Conservation (phyloP, 2,888 invertebrate genomes). For the Eustalomyia histrio region DNA sequence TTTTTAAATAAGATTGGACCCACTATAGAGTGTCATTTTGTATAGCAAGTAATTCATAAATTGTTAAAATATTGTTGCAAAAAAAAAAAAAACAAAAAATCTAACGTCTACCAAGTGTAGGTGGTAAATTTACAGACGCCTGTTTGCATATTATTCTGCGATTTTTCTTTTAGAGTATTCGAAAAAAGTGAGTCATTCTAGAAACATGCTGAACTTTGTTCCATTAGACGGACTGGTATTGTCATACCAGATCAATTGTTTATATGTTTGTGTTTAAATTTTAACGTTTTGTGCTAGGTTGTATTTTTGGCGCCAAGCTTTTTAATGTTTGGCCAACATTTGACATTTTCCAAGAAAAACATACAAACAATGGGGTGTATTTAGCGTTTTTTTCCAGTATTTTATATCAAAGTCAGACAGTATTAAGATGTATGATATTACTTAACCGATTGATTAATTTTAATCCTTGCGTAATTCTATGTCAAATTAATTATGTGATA, state of each 20-base stretch:
- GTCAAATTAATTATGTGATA: too few species aligned
- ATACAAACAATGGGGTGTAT: slow-evolving; percentile 25
- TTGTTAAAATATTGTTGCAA: slow-evolving; percentile 39
- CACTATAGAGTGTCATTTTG: slow-evolving; percentile 39
- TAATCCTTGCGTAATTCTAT: too few species aligned
- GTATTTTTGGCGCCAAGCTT: slow-evolving; percentile 60
- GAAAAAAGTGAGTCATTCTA: slow-evolving; percentile 58
- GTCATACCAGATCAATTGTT: slow-evolving; percentile 27
- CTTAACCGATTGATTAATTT: too few species aligned
- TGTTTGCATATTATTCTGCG: slow-evolving; percentile 31
- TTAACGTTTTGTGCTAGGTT: slow-evolving; percentile 39
- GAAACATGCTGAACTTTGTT: slow-evolving; percentile 64
- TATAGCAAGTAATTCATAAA: slow-evolving; percentile 46
- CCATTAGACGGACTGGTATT: slow-evolving; percentile 52
- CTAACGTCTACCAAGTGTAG: slow-evolving; percentile 52
- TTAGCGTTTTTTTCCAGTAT: slow-evolving; percentile 21
- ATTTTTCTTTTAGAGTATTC: slow-evolving; percentile 17
- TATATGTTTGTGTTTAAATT: slow-evolving; percentile 19
- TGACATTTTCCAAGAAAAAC: slow-evolving; percentile 54
- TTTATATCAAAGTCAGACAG: too few species aligned
- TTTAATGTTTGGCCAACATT: slow-evolving; percentile 35
- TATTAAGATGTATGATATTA: too few species aligned
- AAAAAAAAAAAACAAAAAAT: slow-evolving; percentile 24
- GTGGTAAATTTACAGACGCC: slow-evolving; percentile 59
- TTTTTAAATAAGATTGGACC: slow-evolving; percentile 17